Percentiles rank a stretch among this genome's conserved stretches.
Evolutionary conservation across 1,140 invertebrate species (phyloP).

Genomic region (Conopomorpha cramerella): DNA sequence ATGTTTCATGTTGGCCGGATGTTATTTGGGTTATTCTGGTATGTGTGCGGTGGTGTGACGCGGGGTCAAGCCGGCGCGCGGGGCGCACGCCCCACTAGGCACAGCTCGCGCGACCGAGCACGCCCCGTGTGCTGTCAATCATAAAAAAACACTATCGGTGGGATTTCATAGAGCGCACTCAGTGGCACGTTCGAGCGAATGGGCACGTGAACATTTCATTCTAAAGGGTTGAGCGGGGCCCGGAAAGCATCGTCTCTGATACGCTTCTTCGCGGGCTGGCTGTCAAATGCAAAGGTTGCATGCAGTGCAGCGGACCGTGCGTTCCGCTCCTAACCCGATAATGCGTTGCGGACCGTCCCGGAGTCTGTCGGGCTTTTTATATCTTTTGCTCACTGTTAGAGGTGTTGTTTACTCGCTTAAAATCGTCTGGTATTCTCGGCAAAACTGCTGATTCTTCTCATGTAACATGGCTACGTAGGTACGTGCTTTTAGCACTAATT

Average conservation of each 20-base stretch:
- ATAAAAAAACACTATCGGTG: constrained; percentile 42
- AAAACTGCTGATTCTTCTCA: too few relatives aligned
- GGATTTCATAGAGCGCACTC: constrained; percentile 40
- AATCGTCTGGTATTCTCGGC: too few relatives aligned
- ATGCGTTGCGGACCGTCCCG: constrained; percentile 38
- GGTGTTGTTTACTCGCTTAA: constrained; percentile 43
- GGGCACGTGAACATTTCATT: constrained; percentile 9
- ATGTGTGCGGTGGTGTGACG: background rate
- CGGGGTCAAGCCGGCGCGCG: background rate
- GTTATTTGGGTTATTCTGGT: background rate
- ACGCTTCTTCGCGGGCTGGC: too few relatives aligned
- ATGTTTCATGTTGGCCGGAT: constrained; percentile 8
- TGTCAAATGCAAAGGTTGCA: constrained; percentile 15
- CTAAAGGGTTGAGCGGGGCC: background rate
- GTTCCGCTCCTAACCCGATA: constrained; percentile 24
- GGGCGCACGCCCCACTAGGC: constrained; percentile 26
- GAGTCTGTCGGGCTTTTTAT: constrained; percentile 44
- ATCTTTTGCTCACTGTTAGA: constrained; percentile 45
- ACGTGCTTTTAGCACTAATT: too few relatives aligned
- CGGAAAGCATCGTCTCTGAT: background rate
- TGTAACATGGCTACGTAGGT: too few relatives aligned
- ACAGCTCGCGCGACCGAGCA: constrained; percentile 47
- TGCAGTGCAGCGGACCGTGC: constrained; percentile 21
- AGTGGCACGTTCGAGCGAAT: constrained; percentile 23
- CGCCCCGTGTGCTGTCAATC: constrained; percentile 55